These are phyloP conservation scores for Dexiosoma caninum DNA, from an alignment of 2,888 invertebrate genomes.

Conservation along the genomic window DNA sequence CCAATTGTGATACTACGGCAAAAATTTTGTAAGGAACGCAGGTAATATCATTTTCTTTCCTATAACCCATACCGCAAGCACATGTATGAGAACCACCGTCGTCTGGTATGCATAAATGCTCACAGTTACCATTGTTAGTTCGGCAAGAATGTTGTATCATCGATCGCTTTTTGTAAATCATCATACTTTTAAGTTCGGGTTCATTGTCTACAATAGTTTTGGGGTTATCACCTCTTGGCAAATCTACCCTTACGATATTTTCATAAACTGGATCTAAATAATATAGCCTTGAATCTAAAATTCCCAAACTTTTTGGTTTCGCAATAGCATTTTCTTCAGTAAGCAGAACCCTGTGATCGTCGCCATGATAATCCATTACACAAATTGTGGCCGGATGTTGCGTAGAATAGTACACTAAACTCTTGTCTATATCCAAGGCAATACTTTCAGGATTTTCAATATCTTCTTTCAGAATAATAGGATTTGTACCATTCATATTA, in stretches of 20 bases:
- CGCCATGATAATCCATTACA: constrained; percentile 86
- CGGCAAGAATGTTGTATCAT: constrained; percentile 91
- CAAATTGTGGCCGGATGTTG: constrained; percentile 85
- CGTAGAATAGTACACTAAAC: constrained; percentile 92
- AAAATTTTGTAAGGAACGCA: constrained; percentile 92
- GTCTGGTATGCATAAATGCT: constrained; percentile 94
- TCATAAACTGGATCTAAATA: constrained; percentile 94
- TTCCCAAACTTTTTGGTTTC: constrained; percentile 88
- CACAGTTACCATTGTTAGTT: constrained; percentile 93
- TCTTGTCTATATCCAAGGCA: constrained; percentile 88
- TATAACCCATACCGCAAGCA: constrained; percentile 93
- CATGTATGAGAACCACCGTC: constrained; percentile 88
- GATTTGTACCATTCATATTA: constrained; percentile 94
- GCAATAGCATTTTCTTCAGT: constrained; percentile 85
- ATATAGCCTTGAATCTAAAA: constrained; percentile 89
- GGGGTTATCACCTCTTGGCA: constrained; percentile 88
- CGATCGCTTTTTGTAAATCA: constrained; percentile 91
- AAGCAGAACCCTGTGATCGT: constrained; percentile 83
- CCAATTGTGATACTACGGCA: constrained; percentile 93
- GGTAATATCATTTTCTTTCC: constrained; percentile 85
- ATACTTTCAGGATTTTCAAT: constrained; percentile 89
- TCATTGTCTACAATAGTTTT: constrained; percentile 90
- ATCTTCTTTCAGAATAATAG: constrained; percentile 84
- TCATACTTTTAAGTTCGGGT: constrained; percentile 90
- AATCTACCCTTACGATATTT: constrained; percentile 89